Conservation (phyloP, 2,797 vertebrate species). For the Tympanoctomys barrerae region DNA sequence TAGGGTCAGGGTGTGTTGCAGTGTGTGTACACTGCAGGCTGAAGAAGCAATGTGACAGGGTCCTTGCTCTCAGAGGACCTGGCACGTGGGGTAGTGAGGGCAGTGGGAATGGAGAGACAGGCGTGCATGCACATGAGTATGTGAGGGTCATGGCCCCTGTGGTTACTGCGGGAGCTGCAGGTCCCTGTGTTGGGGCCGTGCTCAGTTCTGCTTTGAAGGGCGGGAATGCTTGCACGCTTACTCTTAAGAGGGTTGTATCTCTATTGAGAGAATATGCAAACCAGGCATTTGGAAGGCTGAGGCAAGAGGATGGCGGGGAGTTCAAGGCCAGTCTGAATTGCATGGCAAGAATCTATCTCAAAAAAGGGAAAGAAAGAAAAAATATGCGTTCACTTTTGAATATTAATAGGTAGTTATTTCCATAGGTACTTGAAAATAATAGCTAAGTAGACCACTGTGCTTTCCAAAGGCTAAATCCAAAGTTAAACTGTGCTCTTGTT, state of each 20-base stretch:
- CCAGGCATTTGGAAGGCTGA: not conserved
- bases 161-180: not conserved
- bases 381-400: not conserved
- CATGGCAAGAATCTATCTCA: not conserved
- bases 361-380: not conserved
- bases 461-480: constrained; percentile 12
- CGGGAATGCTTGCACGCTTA: not conserved
- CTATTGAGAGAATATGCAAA: not conserved
- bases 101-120: not conserved
- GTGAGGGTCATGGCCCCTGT: not conserved
- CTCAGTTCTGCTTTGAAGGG: not conserved
- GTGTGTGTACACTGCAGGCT: not conserved
- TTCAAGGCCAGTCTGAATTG: not conserved
- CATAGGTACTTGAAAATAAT: not conserved
- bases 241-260: not conserved
- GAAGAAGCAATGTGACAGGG: not conserved
- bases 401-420: constrained; percentile 36
- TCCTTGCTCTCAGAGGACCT: not conserved
- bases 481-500: not conserved
- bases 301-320: not conserved
- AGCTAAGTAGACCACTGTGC: not conserved
- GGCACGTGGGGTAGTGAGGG: not conserved
- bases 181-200: not conserved
- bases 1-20: not conserved
- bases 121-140: not conserved